Evolutionary conservation across 2,888 invertebrate genomes (phyloP).

Genomic region (Tetragonisca angustula): DNA sequence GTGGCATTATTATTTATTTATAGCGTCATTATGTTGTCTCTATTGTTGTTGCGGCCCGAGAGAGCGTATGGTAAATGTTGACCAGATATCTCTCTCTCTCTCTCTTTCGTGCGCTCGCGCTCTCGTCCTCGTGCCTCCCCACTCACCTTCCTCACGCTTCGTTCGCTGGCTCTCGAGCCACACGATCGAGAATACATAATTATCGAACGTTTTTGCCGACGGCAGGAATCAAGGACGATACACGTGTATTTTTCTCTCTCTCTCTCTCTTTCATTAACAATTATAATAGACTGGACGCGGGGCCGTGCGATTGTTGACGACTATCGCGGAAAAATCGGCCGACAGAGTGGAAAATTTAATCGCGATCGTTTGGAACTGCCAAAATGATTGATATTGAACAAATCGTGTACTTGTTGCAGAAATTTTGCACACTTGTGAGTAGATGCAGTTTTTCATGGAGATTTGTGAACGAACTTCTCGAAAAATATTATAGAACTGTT

Average conservation of each 20-base stretch:
- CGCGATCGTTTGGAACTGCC: too few species aligned
- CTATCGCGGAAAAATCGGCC: not conserved
- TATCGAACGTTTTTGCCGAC: conserved; percentile 58
- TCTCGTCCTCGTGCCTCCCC: conserved; percentile 32
- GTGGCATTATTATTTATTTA: conserved; percentile 81
- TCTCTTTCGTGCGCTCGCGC: conserved; percentile 48
- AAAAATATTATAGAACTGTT: too few species aligned
- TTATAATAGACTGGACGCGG: conserved; percentile 31
- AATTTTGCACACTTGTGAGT: too few species aligned
- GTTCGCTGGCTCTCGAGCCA: conserved; percentile 34
- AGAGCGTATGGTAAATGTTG: conserved; percentile 69
- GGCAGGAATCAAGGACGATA: conserved; percentile 57
- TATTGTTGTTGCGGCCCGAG: conserved; percentile 71
- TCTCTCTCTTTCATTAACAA: conserved; percentile 12
- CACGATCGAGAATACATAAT: conserved; percentile 64
- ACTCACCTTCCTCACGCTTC: conserved; percentile 2
- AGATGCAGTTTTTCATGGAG: too few species aligned
- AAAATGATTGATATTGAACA: too few species aligned
- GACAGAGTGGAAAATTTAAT: not conserved
- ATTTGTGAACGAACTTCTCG: too few species aligned
- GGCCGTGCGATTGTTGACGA: not conserved
- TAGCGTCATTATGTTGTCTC: conserved; percentile 81
- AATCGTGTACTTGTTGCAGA: too few species aligned
- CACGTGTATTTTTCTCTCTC: conserved; percentile 28
- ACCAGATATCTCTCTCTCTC: conserved; percentile 57